These are phyloP conservation scores for Dryobota labecula DNA, from an alignment of 2,888 invertebrate species.

Conservation along the genomic window DNA sequence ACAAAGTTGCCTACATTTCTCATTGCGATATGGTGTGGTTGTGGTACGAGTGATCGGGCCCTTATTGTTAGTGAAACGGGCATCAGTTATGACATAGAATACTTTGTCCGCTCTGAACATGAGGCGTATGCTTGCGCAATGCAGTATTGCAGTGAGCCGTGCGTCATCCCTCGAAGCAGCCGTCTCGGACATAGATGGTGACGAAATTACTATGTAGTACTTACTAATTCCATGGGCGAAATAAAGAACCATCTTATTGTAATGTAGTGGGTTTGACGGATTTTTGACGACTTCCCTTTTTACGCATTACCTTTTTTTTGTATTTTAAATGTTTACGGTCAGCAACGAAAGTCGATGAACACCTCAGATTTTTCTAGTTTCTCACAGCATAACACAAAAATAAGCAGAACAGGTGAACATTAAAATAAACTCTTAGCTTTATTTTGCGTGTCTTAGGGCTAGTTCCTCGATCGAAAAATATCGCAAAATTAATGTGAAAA, in stretches of 20 bases:
- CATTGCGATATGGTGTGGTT: not conserved
- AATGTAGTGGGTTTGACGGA: not conserved
- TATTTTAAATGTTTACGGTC: not conserved
- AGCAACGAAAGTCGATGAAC: not conserved
- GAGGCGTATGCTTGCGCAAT: not conserved
- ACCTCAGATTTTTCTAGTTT: not conserved
- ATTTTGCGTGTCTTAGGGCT: not conserved
- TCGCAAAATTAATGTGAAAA: not conserved
- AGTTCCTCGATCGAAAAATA: not conserved
- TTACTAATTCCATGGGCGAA: constrained; percentile 3
- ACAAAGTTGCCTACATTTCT: not conserved
- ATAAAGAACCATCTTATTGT: not conserved
- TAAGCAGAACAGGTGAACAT: not conserved
- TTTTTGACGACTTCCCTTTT: not conserved
- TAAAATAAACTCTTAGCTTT: not conserved
- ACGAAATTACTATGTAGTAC: not conserved
- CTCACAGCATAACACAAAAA: not conserved
- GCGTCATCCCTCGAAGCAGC: not conserved
- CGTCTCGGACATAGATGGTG: not conserved
- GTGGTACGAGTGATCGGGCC: not conserved
- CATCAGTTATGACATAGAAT: not conserved
- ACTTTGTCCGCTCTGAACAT: not conserved
- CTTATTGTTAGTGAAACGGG: not conserved
- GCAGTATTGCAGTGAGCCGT: not conserved
- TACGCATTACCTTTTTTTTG: not conserved